phyloP scores from a whole-genome alignment of 2,888 invertebrate genomes.

The Rhagophthalmus giganteus region DNA sequence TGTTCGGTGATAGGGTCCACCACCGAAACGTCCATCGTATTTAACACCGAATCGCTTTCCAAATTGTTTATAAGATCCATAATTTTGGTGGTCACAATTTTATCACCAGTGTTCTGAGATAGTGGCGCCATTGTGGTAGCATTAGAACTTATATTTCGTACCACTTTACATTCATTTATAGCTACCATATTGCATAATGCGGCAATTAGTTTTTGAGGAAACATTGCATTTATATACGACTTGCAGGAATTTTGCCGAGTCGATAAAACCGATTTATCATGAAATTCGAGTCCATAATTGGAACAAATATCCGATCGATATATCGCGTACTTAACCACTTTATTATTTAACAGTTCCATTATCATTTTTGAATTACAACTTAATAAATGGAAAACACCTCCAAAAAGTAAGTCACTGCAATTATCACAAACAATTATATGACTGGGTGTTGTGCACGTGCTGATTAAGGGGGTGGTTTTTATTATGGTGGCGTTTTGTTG shows the following conservation, averaged over 20 bases:
- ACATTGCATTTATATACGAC: slow-evolving; percentile 65
- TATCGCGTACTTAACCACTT: slow-evolving; percentile 65
- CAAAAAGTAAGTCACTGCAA: slow-evolving; percentile 72
- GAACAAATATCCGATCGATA: slow-evolving; percentile 64
- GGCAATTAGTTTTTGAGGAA: slow-evolving; percentile 70
- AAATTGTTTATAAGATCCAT: background rate
- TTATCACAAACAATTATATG: slow-evolving; percentile 74
- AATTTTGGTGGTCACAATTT: slow-evolving; percentile 12
- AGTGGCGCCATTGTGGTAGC: slow-evolving; percentile 38
- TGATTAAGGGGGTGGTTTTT: slow-evolving; percentile 39
- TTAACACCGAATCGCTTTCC: background rate
- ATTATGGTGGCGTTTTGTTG: slow-evolving; percentile 52
- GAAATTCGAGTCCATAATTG: slow-evolving; percentile 65
- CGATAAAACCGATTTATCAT: slow-evolving; percentile 37
- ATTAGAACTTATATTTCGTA: slow-evolving; percentile 62
- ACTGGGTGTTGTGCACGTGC: slow-evolving; percentile 70
- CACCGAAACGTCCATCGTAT: background rate
- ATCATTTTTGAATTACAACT: slow-evolving; percentile 70
- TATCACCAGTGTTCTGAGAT: no score
- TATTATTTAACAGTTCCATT: slow-evolving; percentile 62
- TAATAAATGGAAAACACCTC: slow-evolving; percentile 71
- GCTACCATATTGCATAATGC: slow-evolving; percentile 79
- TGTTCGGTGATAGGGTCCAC: background rate
- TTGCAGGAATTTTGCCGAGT: slow-evolving; percentile 50
- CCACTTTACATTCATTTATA: slow-evolving; percentile 67